A percentile compares a stretch with the other conserved stretches of the same genome.
Conservation (phyloP, 2,113 vertebrate genomes). For the Myotis lucifugus region DNA sequence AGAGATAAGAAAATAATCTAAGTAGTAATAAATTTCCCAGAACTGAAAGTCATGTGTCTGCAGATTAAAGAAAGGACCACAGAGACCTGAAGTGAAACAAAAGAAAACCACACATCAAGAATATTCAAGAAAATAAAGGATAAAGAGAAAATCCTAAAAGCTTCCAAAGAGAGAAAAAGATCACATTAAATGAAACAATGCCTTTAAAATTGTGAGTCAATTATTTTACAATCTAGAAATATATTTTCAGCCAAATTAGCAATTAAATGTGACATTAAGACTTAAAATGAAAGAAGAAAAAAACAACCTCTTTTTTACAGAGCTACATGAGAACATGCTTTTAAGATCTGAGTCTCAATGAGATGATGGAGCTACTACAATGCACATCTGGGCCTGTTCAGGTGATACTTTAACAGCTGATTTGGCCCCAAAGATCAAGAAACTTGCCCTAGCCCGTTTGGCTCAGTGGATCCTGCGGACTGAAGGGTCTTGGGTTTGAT, state of each 20-base stretch:
- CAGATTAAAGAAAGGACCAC: background rate
- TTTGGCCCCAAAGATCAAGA: background rate
- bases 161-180: background rate
- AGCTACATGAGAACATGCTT: background rate
- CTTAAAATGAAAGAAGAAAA: background rate
- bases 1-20: background rate
- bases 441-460: background rate
- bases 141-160: conserved; percentile 28
- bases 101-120: background rate
- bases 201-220: conserved; percentile 10
- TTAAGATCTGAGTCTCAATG: background rate
- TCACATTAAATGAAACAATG: background rate
- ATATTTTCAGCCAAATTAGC: background rate
- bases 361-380: background rate
- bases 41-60: conserved; percentile 19
- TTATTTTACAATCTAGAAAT: conserved; percentile 38
- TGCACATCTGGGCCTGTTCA: background rate
- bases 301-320: background rate
- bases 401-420: background rate
- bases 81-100: background rate
- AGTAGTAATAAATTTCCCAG: background rate
- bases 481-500: no score
- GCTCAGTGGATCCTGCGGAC: no score
- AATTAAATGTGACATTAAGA: background rate
- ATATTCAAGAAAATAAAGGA: conserved; percentile 21